Percentiles rank a stretch among this genome's conserved stretches.
Evolutionary conservation across 2,797 vertebrate genomes (phyloP).

Genomic region (Poecilia picta): DNA sequence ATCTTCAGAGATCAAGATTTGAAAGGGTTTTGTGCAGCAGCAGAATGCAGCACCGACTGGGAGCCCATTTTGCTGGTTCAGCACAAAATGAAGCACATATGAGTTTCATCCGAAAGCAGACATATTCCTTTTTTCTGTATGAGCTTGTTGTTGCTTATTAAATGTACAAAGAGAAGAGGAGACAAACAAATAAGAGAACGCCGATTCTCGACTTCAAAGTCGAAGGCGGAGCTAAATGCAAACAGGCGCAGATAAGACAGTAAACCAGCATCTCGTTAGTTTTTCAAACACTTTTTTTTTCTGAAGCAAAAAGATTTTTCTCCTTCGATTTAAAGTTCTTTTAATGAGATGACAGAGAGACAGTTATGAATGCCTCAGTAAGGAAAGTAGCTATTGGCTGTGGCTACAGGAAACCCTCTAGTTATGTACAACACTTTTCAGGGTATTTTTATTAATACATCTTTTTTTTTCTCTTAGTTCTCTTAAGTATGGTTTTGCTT

Average conservation of each 20-base stretch:
- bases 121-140: background rate
- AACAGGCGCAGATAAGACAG: background rate
- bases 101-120: background rate
- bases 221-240: background rate
- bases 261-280: background rate
- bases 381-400: background rate
- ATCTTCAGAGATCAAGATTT: background rate
- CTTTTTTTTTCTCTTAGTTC: background rate
- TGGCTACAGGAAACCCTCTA: background rate
- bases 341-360: background rate
- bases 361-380: background rate
- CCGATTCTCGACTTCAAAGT: constrained; percentile 3
- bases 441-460: background rate
- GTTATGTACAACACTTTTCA: background rate
- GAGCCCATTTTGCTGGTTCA: constrained; percentile 1
- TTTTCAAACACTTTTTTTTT: background rate
- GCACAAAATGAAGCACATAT: constrained; percentile 3
- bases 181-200: background rate
- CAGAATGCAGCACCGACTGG: background rate
- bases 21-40: background rate
- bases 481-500: background rate
- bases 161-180: background rate
- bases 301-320: background rate
- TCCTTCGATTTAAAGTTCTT: background rate
- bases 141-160: background rate